Base-by-base conservation (phyloP, 2,797 vertebrate species). In the Sebastes nivosus region DNA sequence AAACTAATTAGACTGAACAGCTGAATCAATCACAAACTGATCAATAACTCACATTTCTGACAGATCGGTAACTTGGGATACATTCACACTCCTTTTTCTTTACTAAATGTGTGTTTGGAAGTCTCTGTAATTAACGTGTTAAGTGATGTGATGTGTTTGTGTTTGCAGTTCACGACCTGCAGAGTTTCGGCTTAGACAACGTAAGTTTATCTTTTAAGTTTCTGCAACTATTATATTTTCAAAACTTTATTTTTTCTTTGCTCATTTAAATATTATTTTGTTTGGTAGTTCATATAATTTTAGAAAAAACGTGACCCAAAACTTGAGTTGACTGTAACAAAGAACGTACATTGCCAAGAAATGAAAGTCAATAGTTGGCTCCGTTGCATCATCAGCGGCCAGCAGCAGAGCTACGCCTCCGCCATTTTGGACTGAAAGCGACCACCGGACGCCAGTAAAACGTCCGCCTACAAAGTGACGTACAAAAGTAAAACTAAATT, bases 111-210 rank as follows among this genome's bases (percentile, higher is more conserved):
- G 70, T 60, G 2, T 38, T 34, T 77, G n/a, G 20, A 24, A 16
- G 59, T 24, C 0, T 67, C 34, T 16, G 18, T n/a, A 7, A 3
- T 20, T 5, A 50, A 63, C 16, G 8, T 1, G 14, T 30, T 18
- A 9, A 75, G n/a, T 79, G 57, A 75, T 4, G 46, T 3, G 16
- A n/a, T n/a, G 1, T 57, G 2, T 60, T 72, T 72, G 27, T 90
- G 79, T 1, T 96, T 92, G 66, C 96, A 99, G 98, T 99, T 88
- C 98, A 99, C 0, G 98, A 99, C 93, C 94, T 99, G 73, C 98
- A 99, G 95, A 99, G 98, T 90, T 99, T 99, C 4, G 98, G 98
- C 87, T 95, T 99, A 13, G 98, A 99, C 92, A 99, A 98, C 8
- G 98, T 99, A 94, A 94, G 98, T 20, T 50, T 6, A 8, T 57